Percentiles rank a stretch among this genome's conserved stretches.
phyloP scores from a whole-genome alignment of 2,113 vertebrate genomes.

The Sturnus vulgaris region DNA sequence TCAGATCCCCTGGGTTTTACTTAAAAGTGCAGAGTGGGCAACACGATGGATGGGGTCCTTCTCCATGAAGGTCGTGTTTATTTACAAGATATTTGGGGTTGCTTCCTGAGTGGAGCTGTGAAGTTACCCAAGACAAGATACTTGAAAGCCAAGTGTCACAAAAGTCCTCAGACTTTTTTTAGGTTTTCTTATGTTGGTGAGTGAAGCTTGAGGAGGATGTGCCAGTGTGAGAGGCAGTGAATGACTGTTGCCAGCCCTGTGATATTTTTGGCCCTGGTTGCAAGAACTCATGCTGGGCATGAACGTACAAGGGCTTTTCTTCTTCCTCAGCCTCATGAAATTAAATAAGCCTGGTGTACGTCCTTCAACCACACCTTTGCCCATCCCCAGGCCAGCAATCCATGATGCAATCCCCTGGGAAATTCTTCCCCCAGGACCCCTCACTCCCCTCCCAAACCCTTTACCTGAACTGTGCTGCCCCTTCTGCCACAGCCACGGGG shows the following conservation, averaged over 20 bases:
- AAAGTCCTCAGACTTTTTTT: neutral
- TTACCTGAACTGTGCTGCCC: neutral
- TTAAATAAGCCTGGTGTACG: neutral
- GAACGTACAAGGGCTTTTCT: neutral
- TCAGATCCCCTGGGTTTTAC: neutral
- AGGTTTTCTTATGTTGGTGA: neutral
- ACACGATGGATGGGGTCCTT: neutral
- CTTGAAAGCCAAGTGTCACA: neutral
- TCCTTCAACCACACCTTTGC: neutral
- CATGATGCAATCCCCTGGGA: neutral
- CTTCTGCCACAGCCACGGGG: fast-evolving
- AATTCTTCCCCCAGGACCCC: neutral
- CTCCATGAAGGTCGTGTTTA: neutral
- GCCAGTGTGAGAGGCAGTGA: neutral
- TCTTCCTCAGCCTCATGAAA: neutral
- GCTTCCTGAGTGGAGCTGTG: neutral
- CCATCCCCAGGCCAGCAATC: neutral
- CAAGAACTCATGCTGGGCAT: neutral
- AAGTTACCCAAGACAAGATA: neutral
- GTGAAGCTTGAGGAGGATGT: neutral
- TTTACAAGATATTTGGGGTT: neutral
- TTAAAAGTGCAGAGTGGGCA: neutral
- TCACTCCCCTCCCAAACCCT: fast-evolving
- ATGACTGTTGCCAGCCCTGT: neutral
- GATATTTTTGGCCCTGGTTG: neutral